Conservation (phyloP, 1,140 invertebrate genomes). For the Drosophila biarmipes region DNA sequence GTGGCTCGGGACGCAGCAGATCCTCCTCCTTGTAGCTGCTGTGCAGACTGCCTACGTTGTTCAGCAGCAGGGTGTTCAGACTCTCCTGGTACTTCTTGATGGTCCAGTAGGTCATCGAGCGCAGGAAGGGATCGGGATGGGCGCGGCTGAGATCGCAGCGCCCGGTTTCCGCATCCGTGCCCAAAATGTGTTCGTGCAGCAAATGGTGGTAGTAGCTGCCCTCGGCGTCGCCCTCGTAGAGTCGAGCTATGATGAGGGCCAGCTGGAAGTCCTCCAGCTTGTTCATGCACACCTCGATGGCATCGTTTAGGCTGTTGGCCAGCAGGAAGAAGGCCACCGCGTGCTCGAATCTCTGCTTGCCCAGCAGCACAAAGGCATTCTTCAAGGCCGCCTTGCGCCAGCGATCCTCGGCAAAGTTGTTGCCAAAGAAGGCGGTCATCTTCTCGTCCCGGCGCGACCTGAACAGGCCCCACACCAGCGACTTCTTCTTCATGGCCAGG, state of each 20-base stretch:
- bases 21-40: conserved; percentile 89
- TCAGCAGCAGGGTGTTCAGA: conserved; percentile 94
- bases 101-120: conserved; percentile 99
- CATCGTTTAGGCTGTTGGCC: conserved; percentile 96
- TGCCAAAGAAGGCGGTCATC: conserved; percentile 97
- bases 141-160: conserved; percentile 90
- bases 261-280: conserved; percentile 98
- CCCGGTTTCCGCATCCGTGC: conserved; percentile 89
- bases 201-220: conserved; percentile 90
- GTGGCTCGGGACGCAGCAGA: conserved; percentile 62
- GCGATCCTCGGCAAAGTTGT: conserved; percentile 96
- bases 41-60: conserved; percentile 92
- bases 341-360: conserved; percentile 97
- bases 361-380: conserved; percentile 98
- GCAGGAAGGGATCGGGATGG: conserved; percentile 97
- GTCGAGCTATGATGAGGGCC: conserved; percentile 95
- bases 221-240: conserved; percentile 94
- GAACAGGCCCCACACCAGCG: conserved; percentile 97
- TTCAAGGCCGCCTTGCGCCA: conserved; percentile 99
- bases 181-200: conserved; percentile 91
- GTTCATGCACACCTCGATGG: conserved; percentile 94
- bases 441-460: conserved; percentile 94
- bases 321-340: conserved; percentile 98
- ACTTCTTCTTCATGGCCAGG: conserved; percentile 99
- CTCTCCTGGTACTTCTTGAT: conserved; percentile 96